Percentiles rank a stretch among this genome's conserved stretches.
Conservation (phyloP, 2,888 invertebrate species). For the Geophilus truncorum region DNA sequence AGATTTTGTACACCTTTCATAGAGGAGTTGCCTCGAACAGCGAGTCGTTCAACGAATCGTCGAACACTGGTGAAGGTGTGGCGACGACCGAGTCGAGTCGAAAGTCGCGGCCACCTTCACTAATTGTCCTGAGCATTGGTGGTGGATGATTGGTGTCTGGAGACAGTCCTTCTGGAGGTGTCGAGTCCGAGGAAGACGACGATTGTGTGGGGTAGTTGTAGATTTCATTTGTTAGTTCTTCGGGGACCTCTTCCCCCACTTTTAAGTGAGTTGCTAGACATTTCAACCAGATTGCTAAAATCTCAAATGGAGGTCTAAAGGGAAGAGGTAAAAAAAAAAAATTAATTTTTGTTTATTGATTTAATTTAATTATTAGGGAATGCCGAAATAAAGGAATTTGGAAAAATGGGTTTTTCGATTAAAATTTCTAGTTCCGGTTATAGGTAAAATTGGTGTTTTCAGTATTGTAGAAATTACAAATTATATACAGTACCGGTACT, state of each 20-base stretch:
- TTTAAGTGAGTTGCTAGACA: slow-evolving; percentile 68
- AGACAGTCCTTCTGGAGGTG: slow-evolving; percentile 51
- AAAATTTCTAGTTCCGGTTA: no score
- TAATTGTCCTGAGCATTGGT: slow-evolving; percentile 42
- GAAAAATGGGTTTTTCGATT: no score
- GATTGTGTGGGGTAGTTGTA: slow-evolving; percentile 57
- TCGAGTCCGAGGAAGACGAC: slow-evolving; percentile 57
- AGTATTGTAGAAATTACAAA: no score
- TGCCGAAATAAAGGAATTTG: no score
- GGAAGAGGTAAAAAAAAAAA: slow-evolving; percentile 25
- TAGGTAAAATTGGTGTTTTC: no score
- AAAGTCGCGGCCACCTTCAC: slow-evolving; percentile 40
- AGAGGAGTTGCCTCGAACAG: slow-evolving; percentile 36
- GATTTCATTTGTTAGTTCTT: slow-evolving; percentile 68
- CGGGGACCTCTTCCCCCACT: slow-evolving; percentile 59
- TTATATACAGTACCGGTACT: no score
- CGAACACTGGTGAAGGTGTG: slow-evolving; percentile 29
- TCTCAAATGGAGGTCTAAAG: slow-evolving; percentile 77
- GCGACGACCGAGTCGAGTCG: slow-evolving; percentile 34
- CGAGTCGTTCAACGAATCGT: slow-evolving; percentile 25
- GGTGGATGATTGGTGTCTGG: slow-evolving; percentile 40
- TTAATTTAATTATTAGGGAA: neutral
- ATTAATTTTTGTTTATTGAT: neutral
- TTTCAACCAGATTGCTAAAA: slow-evolving; percentile 82
- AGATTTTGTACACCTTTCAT: slow-evolving; percentile 19